These are phyloP conservation scores for Doryteuthis pealeii DNA, from an alignment of 1,140 invertebrate genomes.

Conservation along the genomic window DNA sequence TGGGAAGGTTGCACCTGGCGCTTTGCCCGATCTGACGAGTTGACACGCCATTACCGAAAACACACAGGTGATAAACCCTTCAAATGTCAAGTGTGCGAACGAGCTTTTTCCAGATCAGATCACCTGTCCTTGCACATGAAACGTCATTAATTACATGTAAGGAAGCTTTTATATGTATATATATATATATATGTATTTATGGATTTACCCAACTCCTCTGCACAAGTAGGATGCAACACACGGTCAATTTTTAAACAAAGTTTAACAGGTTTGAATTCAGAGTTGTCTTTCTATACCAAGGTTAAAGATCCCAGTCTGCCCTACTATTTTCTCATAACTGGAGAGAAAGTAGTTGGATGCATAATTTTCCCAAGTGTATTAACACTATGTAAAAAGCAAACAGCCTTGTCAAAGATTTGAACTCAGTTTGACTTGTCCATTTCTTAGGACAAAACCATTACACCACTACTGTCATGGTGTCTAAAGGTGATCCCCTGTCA, in stretches of 20 bases:
- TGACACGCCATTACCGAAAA: slow-evolving; percentile 70
- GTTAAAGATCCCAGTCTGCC: too few species aligned
- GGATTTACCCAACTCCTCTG: too few species aligned
- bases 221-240: too few species aligned
- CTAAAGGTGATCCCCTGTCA: too few species aligned
- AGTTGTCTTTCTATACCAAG: background rate
- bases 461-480: too few species aligned
- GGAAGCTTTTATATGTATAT: background rate
- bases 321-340: background rate
- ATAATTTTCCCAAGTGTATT: too few species aligned
- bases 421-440: background rate
- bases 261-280: background rate
- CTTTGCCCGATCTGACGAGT: slow-evolving; percentile 85
- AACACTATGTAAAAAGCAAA: too few species aligned
- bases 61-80: slow-evolving; percentile 97
- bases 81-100: slow-evolving; percentile 91
- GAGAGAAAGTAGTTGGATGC: too few species aligned
- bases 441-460: too few species aligned
- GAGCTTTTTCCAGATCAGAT: slow-evolving; percentile 87
- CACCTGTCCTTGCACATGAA: slow-evolving; percentile 96
- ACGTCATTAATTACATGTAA: slow-evolving; percentile 66
- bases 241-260: background rate
- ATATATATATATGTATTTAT: background rate
- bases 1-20: slow-evolving; percentile 82
- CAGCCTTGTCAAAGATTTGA: too few species aligned